These are phyloP conservation scores for Lepidocolaptes lacrymiger DNA, from an alignment of 2,797 vertebrate species.

Conservation along the genomic window DNA sequence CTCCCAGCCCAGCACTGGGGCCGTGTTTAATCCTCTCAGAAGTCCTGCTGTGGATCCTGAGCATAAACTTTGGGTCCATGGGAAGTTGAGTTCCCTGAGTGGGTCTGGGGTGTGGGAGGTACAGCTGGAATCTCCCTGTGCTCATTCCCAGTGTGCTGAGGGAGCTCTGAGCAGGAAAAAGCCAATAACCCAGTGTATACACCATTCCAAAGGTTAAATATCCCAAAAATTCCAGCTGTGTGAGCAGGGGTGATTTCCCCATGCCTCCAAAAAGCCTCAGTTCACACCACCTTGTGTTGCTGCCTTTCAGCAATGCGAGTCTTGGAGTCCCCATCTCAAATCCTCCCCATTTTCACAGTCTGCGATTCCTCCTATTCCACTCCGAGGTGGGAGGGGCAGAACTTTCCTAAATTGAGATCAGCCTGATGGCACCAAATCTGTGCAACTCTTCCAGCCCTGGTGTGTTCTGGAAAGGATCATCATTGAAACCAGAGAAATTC, in stretches of 20 bases:
- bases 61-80: rapidly evolving
- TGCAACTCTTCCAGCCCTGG: neutral
- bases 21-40: neutral
- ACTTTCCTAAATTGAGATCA: neutral
- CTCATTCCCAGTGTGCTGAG: rapidly evolving
- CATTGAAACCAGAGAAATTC: neutral
- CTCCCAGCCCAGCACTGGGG: neutral
- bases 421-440: neutral
- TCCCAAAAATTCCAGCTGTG: rapidly evolving
- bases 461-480: neutral
- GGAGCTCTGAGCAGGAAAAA: neutral
- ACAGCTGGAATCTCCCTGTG: neutral
- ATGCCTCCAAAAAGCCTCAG: neutral
- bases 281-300: neutral
- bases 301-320: neutral
- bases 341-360: neutral
- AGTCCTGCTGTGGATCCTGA: neutral
- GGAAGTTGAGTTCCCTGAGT: rapidly evolving
- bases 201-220: neutral
- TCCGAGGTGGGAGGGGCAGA: neutral
- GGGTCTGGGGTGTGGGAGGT: neutral
- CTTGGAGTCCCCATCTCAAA: neutral
- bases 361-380: neutral
- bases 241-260: neutral
- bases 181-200: neutral